Percentiles rank a stretch among this genome's conserved stretches.
Conservation (phyloP, 1,140 invertebrate genomes). For the Pogonus chalceus region DNA sequence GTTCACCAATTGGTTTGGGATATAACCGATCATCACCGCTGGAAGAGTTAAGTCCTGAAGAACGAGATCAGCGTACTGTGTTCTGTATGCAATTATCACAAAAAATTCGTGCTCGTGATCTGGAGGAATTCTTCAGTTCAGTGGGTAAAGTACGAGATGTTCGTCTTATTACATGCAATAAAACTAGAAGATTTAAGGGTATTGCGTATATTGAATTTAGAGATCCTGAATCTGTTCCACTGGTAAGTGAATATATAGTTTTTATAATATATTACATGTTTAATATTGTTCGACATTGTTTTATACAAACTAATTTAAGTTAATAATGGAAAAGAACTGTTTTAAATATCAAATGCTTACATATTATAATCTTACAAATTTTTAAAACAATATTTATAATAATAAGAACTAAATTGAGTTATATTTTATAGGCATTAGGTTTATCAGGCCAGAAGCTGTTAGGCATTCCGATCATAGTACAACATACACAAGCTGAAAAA, state of each 20-base stretch:
- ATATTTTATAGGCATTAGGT: slow-evolving; percentile 72
- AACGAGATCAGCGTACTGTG: slow-evolving; percentile 94
- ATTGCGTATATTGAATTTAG: slow-evolving; percentile 99
- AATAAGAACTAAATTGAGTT: slow-evolving; percentile 11
- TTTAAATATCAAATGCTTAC: no score
- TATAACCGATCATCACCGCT: slow-evolving; percentile 28
- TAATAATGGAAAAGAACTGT: no score
- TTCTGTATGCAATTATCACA: slow-evolving; percentile 97
- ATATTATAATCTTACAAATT: no score
- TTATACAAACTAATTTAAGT: no score
- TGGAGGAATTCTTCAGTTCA: slow-evolving; percentile 98
- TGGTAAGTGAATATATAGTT: no score
- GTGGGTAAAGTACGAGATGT: slow-evolving; percentile 99
- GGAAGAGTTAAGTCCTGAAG: slow-evolving; percentile 88
- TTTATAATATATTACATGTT: no score
- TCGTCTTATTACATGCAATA: slow-evolving; percentile 96
- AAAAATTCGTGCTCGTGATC: slow-evolving; percentile 84
- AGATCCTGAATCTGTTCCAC: slow-evolving; percentile 92
- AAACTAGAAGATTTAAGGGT: slow-evolving; percentile 96
- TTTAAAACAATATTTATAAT: not conserved
- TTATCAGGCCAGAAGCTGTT: slow-evolving; percentile 91
- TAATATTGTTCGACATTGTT: no score
- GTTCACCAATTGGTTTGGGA: slow-evolving; percentile 2
- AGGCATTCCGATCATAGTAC: slow-evolving; percentile 96
- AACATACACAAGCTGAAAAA: slow-evolving; percentile 97